A percentile compares a stretch with the other conserved stretches of the same genome.
phyloP scores from a whole-genome alignment of 2,113 vertebrate genomes.

The Spermophilus dauricus region DNA sequence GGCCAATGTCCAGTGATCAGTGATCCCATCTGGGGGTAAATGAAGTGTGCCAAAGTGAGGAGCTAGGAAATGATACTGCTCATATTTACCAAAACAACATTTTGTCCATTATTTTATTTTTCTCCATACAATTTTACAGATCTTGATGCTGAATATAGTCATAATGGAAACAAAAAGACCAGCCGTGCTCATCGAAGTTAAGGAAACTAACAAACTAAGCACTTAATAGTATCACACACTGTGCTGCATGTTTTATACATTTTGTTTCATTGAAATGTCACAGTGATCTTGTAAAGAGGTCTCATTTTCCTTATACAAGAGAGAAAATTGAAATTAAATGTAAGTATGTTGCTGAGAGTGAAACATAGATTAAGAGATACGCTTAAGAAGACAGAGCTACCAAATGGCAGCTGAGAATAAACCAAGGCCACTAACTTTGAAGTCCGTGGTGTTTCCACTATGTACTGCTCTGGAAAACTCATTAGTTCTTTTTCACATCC shows the following conservation, averaged over 20 bases:
- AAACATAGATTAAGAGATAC: conserved; percentile 36
- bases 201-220: neutral
- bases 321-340: neutral
- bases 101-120: neutral
- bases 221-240: neutral
- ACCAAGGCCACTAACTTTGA: neutral
- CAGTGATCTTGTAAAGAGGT: neutral
- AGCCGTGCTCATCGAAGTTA: neutral
- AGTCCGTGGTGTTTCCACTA: neutral
- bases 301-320: neutral
- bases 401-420: neutral
- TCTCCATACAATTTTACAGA: neutral
- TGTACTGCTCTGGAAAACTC: neutral
- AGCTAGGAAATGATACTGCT: neutral
- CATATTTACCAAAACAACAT: neutral
- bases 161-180: neutral
- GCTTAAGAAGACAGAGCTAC: neutral
- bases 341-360: conserved; percentile 28
- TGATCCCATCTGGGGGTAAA: neutral
- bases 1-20: neutral
- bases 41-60: neutral
- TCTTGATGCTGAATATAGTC: neutral
- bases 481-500: neutral
- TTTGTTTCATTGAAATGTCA: conserved; percentile 28
- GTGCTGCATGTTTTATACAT: neutral